phyloP scores from a whole-genome alignment of 1,140 invertebrate species.

The Pseudachorutes palmiensis region DNA sequence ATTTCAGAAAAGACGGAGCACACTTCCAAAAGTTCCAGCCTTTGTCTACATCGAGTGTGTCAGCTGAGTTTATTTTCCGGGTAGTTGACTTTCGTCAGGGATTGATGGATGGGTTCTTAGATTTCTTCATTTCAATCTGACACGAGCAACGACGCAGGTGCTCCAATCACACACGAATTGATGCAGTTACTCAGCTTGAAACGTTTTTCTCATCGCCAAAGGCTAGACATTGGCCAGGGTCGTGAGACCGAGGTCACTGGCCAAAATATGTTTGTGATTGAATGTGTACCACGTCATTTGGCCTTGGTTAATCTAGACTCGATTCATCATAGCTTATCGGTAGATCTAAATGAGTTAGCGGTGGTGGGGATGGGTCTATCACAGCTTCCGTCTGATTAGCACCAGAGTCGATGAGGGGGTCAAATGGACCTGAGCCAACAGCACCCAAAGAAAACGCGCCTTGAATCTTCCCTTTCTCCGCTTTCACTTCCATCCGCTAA shows the following conservation, averaged over 20 bases:
- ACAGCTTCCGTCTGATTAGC: not conserved
- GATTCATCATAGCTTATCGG: not conserved
- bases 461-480: not conserved
- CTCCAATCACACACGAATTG: not conserved
- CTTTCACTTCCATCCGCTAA: not conserved
- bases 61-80: constrained; percentile 1
- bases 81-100: not conserved
- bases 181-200: no score
- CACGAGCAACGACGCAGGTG: not conserved
- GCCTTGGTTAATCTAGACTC: not conserved
- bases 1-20: no score
- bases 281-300: not conserved
- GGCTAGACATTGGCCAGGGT: not conserved
- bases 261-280: not conserved
- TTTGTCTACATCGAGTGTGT: not conserved
- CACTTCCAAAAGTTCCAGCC: no score
- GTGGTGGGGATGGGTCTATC: no score
- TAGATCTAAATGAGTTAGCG: not conserved
- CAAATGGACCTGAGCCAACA: not conserved
- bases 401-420: not conserved
- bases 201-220: not conserved
- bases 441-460: not conserved
- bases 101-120: not conserved
- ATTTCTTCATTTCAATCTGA: not conserved
- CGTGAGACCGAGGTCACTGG: not conserved